phyloP scores from a whole-genome alignment of 2,888 invertebrate genomes.

The Cantharis rustica region DNA sequence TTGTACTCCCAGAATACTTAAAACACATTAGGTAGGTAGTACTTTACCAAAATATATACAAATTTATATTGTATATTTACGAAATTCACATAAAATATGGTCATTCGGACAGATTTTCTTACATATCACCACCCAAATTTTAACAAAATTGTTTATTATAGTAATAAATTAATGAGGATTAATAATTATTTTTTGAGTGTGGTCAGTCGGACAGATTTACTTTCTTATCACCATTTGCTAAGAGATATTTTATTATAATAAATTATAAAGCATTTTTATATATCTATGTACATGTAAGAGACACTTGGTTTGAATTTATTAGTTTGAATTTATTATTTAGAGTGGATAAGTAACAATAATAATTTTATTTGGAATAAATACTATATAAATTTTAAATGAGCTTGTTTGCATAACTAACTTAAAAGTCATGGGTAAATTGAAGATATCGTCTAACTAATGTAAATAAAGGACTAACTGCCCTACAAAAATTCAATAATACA shows the following conservation, averaged over 20 bases:
- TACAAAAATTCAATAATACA: neutral
- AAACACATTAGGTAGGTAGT: slow-evolving; percentile 21
- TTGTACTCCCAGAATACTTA: slow-evolving; percentile 38
- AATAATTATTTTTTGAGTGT: slow-evolving; percentile 21
- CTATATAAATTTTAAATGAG: neutral
- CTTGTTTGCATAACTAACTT: neutral
- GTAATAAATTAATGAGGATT: slow-evolving; percentile 2
- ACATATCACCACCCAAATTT: neutral
- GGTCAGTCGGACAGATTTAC: slow-evolving; percentile 31
- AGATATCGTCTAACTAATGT: neutral
- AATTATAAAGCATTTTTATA: slow-evolving; percentile 13
- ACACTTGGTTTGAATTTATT: slow-evolving; percentile 6
- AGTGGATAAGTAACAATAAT: neutral
- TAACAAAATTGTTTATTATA: neutral
- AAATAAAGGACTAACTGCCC: neutral
- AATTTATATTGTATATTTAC: neutral
- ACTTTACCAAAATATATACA: slow-evolving; percentile 37
- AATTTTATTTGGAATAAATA: neutral
- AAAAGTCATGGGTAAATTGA: neutral
- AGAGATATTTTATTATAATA: slow-evolving; percentile 18
- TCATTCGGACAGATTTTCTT: slow-evolving; percentile 4
- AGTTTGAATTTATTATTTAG: neutral
- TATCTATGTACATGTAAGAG: slow-evolving; percentile 13
- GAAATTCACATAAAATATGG: neutral
- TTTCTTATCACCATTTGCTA: slow-evolving; percentile 23